A percentile compares a stretch with the other conserved stretches of the same genome.
These are phyloP conservation scores for Phenganax subtilis DNA, from an alignment of 92 coral and sea anemone species.

Conservation along the genomic window DNA sequence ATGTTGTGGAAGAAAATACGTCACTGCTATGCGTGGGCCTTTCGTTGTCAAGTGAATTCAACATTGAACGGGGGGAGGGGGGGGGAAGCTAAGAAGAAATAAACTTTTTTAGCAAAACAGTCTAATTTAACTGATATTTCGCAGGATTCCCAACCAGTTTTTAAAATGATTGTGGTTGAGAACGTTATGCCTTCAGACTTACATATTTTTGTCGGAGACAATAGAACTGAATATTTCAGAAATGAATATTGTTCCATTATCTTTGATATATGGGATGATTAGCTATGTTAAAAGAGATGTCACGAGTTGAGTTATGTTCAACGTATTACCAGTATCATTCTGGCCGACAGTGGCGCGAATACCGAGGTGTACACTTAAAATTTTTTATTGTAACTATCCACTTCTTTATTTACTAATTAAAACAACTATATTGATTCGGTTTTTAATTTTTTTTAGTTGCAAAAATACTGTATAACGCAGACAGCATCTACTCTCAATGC, in stretches of 20 bases:
- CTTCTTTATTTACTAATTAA: no score
- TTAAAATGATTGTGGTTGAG: neutral
- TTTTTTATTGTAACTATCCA: neutral
- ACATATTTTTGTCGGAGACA: neutral
- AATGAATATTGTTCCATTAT: neutral
- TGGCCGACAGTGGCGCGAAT: conserved; percentile 2
- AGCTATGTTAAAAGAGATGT: neutral
- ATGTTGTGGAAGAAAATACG: no score
- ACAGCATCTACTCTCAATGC: neutral
- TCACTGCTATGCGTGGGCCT: no score
- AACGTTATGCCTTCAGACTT: neutral
- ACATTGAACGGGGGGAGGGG: no score
- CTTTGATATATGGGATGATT: neutral
- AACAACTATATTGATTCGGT: no score
- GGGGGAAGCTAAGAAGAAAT: no score
- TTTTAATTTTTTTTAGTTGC: no score
- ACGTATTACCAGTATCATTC: neutral
- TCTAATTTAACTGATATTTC: no score
- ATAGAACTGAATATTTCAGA: neutral
- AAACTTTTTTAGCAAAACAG: no score
- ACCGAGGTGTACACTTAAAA: neutral
- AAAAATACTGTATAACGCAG: no score
- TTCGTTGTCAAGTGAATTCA: no score
- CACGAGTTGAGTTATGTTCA: conserved; percentile 1
- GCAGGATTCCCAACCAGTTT: no score